Conservation (phyloP, 2,888 invertebrate species). For the Platycheirus albimanus region DNA sequence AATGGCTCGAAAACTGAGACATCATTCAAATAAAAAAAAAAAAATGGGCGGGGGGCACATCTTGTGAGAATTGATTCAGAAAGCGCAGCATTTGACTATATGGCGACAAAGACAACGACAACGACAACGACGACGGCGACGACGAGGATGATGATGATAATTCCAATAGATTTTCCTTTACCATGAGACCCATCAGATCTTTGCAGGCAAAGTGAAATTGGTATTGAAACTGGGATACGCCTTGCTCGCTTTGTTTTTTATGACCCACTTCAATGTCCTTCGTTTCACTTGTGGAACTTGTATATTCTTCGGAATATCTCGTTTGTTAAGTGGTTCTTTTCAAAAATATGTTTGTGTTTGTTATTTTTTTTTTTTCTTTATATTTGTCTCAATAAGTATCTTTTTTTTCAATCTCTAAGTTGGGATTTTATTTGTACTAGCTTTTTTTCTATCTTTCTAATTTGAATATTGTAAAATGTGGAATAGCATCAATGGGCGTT, state of each 20-base stretch:
- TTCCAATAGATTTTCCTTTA: slow-evolving; percentile 11
- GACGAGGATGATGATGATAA: slow-evolving; percentile 24
- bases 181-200: neutral
- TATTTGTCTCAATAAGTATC: too few species aligned
- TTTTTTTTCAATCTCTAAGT: slow-evolving; percentile 14
- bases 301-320: slow-evolving; percentile 49
- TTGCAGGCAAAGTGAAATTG: neutral
- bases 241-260: slow-evolving; percentile 46
- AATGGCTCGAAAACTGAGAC: slow-evolving; percentile 73
- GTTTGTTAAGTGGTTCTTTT: slow-evolving; percentile 61
- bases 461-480: slow-evolving; percentile 45
- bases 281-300: slow-evolving; percentile 52
- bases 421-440: slow-evolving; percentile 31
- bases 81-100: slow-evolving; percentile 46
- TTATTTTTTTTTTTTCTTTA: neutral
- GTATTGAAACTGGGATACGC: slow-evolving; percentile 13
- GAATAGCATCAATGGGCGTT: slow-evolving; percentile 21
- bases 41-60: slow-evolving; percentile 39
- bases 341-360: slow-evolving; percentile 51
- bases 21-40: slow-evolving; percentile 70
- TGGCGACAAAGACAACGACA: slow-evolving; percentile 38
- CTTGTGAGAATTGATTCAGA: slow-evolving; percentile 61
- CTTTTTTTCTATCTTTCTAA: slow-evolving; percentile 5
- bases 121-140: slow-evolving; percentile 24
- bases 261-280: slow-evolving; percentile 49